Percentiles rank a stretch among this genome's conserved stretches.
These are phyloP conservation scores for Bicyclus anynana DNA, from an alignment of 1,140 invertebrate genomes.

Conservation along the genomic window DNA sequence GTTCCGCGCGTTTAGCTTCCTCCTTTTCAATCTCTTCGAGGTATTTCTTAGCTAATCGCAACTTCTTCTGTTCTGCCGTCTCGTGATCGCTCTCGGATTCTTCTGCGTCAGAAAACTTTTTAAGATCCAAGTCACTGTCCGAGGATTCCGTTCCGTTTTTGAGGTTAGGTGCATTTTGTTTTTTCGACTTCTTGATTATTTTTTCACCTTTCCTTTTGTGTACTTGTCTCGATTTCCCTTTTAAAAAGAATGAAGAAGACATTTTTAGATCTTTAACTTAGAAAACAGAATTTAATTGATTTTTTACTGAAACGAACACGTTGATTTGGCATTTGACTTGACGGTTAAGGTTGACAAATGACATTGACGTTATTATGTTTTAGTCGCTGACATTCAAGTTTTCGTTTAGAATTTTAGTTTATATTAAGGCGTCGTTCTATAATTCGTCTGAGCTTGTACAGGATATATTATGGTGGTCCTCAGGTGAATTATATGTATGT, in stretches of 20 bases:
- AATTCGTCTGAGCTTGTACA: too few relatives aligned
- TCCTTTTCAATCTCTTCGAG: slow-evolving; percentile 90
- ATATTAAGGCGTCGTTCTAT: too few relatives aligned
- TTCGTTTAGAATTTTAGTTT: too few relatives aligned
- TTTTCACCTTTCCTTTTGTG: slow-evolving; percentile 75
- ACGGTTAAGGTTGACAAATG: too few relatives aligned
- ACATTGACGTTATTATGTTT: too few relatives aligned
- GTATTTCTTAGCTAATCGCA: slow-evolving; percentile 93
- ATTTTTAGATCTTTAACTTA: slow-evolving; percentile 28
- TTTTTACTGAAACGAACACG: slow-evolving; percentile 6
- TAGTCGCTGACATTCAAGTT: too few relatives aligned
- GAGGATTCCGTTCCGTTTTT: slow-evolving; percentile 77
- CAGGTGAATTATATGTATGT: too few relatives aligned
- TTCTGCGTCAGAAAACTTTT: slow-evolving; percentile 76
- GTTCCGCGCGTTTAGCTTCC: slow-evolving; percentile 84
- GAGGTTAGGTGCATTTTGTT: slow-evolving; percentile 68
- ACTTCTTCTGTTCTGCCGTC: slow-evolving; percentile 92
- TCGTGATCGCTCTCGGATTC: slow-evolving; percentile 85
- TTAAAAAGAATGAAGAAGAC: slow-evolving; percentile 81
- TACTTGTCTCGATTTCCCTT: slow-evolving; percentile 77
- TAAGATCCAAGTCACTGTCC: slow-evolving; percentile 68
- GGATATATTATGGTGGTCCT: too few relatives aligned
- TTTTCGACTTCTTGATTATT: slow-evolving; percentile 57
- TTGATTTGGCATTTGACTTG: slow-evolving; percentile 16
- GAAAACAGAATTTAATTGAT: slow-evolving; percentile 5